Conservation (phyloP, 2,888 invertebrate species). For the Yponomeuta cagnagella region DNA sequence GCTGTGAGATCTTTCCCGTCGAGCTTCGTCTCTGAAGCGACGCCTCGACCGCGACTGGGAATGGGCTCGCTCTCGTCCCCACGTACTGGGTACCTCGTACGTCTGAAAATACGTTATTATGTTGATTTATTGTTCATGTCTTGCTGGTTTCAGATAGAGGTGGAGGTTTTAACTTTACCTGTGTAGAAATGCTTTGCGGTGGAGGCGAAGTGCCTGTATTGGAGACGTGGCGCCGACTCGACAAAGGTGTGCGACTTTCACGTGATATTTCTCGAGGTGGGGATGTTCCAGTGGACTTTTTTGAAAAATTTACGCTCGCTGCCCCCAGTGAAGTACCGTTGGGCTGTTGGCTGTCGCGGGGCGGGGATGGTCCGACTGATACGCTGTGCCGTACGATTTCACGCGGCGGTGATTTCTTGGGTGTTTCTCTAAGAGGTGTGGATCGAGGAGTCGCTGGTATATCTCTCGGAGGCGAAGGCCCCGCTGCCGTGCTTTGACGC, state of each 20-base stretch:
- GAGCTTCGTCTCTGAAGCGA: constrained; percentile 53
- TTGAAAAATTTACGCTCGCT: constrained; percentile 36
- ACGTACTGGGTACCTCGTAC: constrained; percentile 58
- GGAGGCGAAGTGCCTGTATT: constrained; percentile 91
- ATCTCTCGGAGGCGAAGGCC: constrained; percentile 31
- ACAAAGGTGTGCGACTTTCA: constrained; percentile 34
- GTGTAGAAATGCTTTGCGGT: constrained; percentile 90
- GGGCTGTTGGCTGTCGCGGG: constrained; percentile 33
- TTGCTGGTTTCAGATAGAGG: neutral
- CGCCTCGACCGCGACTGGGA: constrained; percentile 51
- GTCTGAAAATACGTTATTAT: constrained; percentile 42
- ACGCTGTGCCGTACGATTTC: constrained; percentile 44
- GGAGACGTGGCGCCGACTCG: constrained; percentile 44
- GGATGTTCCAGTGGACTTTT: constrained; percentile 72
- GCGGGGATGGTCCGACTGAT: constrained; percentile 57
- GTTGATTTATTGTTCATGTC: neutral
- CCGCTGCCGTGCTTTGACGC: constrained; percentile 24
- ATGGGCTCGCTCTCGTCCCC: constrained; percentile 50
- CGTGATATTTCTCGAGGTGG: constrained; percentile 38
- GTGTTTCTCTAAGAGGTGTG: constrained; percentile 7
- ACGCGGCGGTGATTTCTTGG: constrained; percentile 16
- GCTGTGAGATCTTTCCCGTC: constrained; percentile 78
- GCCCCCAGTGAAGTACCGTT: constrained; percentile 12
- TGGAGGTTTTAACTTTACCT: constrained; percentile 66
- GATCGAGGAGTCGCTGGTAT: neutral